A percentile compares a stretch with the other conserved stretches of the same genome.
Conservation (phyloP, 2,113 vertebrate genomes). For the Channa argus region DNA sequence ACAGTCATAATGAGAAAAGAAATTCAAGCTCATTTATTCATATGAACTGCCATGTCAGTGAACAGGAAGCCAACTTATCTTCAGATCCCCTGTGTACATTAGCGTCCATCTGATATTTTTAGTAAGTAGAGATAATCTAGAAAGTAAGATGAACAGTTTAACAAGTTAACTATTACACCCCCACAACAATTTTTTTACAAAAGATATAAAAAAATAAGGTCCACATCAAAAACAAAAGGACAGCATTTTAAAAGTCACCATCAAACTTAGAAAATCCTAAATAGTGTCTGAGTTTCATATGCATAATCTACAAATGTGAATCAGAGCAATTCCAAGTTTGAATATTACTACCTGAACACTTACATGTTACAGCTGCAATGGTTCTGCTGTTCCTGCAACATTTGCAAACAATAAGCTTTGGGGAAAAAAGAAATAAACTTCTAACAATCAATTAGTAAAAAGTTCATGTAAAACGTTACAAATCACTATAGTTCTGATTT, state of each 20-base stretch:
- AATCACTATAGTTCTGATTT: background rate
- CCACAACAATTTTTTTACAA: no score
- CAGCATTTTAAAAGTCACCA: no score
- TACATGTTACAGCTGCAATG: background rate
- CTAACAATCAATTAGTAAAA: background rate
- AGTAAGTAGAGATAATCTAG: background rate
- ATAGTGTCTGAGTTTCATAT: background rate
- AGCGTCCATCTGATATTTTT: background rate
- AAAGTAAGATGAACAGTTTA: background rate
- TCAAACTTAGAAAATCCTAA: no score
- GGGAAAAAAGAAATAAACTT: background rate
- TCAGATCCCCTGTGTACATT: background rate
- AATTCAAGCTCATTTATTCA: no score
- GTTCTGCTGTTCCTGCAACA: background rate
- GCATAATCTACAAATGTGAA: background rate
- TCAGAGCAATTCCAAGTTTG: background rate
- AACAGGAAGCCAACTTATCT: background rate
- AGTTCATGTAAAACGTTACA: background rate
- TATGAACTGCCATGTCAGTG: no score
- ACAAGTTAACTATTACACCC: background rate
- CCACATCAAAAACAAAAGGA: no score
- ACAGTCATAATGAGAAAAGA: background rate
- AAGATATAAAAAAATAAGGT: no score
- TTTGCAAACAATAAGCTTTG: background rate
- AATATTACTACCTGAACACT: background rate